phyloP scores from a whole-genome alignment of 2,113 vertebrate species.

The Tychaedon coryphoeus region DNA sequence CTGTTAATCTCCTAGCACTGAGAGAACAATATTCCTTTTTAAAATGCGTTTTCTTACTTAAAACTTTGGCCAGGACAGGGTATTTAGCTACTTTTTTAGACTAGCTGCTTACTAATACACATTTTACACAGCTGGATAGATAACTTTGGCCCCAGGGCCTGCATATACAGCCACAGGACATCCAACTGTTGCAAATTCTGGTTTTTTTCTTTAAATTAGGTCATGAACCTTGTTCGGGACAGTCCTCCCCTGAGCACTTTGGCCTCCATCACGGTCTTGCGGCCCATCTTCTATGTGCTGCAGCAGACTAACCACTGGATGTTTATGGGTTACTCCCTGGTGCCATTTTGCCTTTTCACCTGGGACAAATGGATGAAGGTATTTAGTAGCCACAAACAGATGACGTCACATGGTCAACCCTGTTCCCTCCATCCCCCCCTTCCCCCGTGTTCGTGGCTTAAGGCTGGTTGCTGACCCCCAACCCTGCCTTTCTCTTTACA shows the following conservation, averaged over 20 bases:
- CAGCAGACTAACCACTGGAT: conserved; percentile 93
- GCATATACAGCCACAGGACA: background rate
- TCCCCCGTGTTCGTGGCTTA: background rate
- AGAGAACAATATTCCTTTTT: background rate
- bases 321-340: conserved; percentile 94
- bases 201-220: conserved; percentile 58
- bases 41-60: background rate
- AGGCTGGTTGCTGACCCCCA: background rate
- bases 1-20: background rate
- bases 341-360: conserved; percentile 92
- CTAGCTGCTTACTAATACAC: background rate
- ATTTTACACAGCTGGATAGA: background rate
- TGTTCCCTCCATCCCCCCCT: background rate
- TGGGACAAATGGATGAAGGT: conserved; percentile 98
- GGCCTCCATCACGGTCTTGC: conserved; percentile 73
- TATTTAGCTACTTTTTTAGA: background rate
- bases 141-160: background rate
- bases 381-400: background rate
- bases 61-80: background rate
- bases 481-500: conserved; percentile 48
- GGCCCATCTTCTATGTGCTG: conserved; percentile 83
- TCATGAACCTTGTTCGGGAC: conserved; percentile 78
- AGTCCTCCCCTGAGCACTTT: conserved; percentile 79
- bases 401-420: fast-evolving
- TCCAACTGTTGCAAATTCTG: background rate